Conservation (phyloP, 2,888 invertebrate species). For the Saturnia pavonia region DNA sequence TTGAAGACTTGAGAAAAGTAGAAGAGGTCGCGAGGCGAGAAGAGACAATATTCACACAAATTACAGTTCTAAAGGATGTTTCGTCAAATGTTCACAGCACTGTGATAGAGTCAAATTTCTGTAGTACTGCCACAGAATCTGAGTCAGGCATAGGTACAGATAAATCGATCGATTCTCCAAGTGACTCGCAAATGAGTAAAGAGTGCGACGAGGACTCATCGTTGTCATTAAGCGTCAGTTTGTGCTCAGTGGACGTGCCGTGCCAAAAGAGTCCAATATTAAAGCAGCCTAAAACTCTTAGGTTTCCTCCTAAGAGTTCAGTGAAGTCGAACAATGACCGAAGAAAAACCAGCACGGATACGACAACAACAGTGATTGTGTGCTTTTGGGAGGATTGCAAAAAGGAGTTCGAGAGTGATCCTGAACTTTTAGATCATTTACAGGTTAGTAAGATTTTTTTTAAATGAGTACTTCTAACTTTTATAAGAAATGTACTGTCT, state of each 20-base stretch:
- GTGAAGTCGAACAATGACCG: conserved; percentile 58
- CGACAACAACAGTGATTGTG: conserved; percentile 76
- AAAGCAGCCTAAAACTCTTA: conserved; percentile 90
- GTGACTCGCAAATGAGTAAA: conserved; percentile 73
- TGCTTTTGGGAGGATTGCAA: conserved; percentile 94
- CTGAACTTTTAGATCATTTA: conserved; percentile 92
- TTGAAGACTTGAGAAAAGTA: conserved; percentile 56
- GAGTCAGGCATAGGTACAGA: conserved; percentile 77
- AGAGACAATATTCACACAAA: conserved; percentile 73
- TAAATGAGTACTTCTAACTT: background rate
- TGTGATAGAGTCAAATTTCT: conserved; percentile 73
- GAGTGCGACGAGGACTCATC: conserved; percentile 77
- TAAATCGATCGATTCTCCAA: conserved; percentile 76
- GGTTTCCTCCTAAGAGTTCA: conserved; percentile 86
- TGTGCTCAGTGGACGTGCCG: conserved; percentile 64
- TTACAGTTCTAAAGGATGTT: conserved; percentile 74
- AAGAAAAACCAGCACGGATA: conserved; percentile 68
- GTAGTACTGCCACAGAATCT: conserved; percentile 68
- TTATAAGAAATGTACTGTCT: background rate
- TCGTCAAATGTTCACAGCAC: conserved; percentile 71
- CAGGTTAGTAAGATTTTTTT: conserved; percentile 81
- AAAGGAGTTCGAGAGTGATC: conserved; percentile 88
- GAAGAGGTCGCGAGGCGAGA: conserved; percentile 69
- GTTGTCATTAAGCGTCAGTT: conserved; percentile 69
- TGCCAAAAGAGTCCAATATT: conserved; percentile 88